Base-by-base conservation (phyloP, 2,888 invertebrate genomes). In the Calliscelio sp. region DNA sequence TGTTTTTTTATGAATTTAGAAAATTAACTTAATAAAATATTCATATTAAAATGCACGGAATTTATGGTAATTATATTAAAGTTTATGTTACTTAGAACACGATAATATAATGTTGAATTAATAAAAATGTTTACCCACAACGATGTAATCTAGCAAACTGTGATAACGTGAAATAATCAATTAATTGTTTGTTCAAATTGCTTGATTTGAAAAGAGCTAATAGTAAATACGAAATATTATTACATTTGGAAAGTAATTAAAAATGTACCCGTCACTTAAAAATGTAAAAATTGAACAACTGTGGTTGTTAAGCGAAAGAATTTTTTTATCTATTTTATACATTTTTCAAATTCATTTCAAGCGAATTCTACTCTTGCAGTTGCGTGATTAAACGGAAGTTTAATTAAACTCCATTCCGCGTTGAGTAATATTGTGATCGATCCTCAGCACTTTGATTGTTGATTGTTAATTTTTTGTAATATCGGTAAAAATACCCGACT, bases 371-470 rank as follows among this genome's bases (percentile, higher is more conserved):
- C 41, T 44, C 20, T 41, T 14, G 28, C 25, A 25, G 28, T 70
- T 70, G 53, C 28, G 35, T 55, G 44, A 55, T 55, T 70, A 70
- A 70, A 70, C 59, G 32, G 24, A 49, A 57, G 46, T 49, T 65
- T 73, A 59, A 80, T 80, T 79, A 63, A 79, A 73, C 32, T 61
- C 20, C 10, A 66, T 73, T 59, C 28, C 41, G 55, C 38, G 57
- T 63, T 44, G 28, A 41, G 80, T 63, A 46, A 80, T 73, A 55
- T 57, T 35, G 32, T 22, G 57, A 81, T 66, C 51, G 32, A 59
- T 35, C 18, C 22, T 18, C 51, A 11, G 46, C n/a, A 18, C 18
- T 65, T 73, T 57, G 65, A 73, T 80, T 71, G 71, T 55, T 79
- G 55, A 71, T 41, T 44, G 4, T 28, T 28, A 6, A 25, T 63